Conservation (phyloP, 2,888 invertebrate genomes). For the Eilema griseolum region DNA sequence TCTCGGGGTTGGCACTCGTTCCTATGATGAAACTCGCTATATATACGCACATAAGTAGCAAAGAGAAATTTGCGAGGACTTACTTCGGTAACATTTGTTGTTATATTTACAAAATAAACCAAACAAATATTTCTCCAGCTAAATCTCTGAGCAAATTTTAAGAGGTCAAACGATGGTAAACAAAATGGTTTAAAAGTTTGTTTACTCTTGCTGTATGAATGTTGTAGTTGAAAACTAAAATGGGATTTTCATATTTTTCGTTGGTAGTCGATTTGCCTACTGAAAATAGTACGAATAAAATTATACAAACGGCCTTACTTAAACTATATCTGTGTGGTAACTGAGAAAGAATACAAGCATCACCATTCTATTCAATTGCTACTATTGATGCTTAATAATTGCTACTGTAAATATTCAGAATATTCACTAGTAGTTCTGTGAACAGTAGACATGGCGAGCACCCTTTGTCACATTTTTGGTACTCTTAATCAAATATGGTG, state of each 20-base stretch:
- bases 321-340: too few species aligned
- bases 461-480: too few species aligned
- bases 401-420: too few species aligned
- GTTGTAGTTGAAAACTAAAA: neutral
- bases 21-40: too few species aligned
- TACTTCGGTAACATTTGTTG: neutral
- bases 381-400: too few species aligned
- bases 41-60: neutral
- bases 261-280: neutral
- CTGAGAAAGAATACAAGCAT: too few species aligned
- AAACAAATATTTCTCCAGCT: conserved; percentile 6
- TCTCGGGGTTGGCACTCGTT: too few species aligned
- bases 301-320: too few species aligned
- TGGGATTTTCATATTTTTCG: neutral
- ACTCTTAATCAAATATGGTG: too few species aligned
- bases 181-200: neutral
- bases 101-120: neutral
- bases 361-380: too few species aligned
- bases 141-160: conserved; percentile 6
- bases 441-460: too few species aligned
- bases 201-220: neutral
- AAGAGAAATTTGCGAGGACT: neutral
- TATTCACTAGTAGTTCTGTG: too few species aligned
- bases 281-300: neutral
- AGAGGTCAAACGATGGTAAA: neutral